Percentiles rank a stretch among this genome's conserved stretches.
phyloP scores from a whole-genome alignment of 2,888 invertebrate genomes.

The Drosophila pseudotakahashii region DNA sequence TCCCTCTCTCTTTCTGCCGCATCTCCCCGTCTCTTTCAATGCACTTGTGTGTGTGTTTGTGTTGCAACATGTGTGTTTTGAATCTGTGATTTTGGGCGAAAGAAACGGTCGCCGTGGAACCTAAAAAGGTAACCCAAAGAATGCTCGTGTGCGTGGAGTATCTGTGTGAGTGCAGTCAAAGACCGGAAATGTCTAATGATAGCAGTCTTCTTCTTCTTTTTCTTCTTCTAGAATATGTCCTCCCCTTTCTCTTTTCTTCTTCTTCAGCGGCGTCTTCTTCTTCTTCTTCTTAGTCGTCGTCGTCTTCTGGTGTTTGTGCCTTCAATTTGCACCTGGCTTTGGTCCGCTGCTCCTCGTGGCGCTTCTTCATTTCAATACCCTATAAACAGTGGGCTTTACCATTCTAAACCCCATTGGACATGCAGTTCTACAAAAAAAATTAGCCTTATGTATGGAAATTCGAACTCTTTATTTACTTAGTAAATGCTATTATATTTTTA shows the following conservation, averaged over 20 bases:
- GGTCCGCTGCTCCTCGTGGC: constrained; percentile 9
- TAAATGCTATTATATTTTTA: no score
- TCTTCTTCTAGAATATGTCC: constrained; percentile 21
- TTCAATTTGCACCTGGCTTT: constrained; percentile 48
- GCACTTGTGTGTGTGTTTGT: constrained; percentile 17
- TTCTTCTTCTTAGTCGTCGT: constrained; percentile 7
- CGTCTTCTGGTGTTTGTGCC: constrained; percentile 17
- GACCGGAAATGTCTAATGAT: constrained; percentile 68
- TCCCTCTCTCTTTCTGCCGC: not conserved
- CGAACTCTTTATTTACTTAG: no score
- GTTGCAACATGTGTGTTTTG: constrained; percentile 18
- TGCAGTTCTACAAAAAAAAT: no score
- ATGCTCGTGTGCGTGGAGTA: not conserved
- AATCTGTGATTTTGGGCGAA: constrained; percentile 1
- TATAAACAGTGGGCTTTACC: not conserved
- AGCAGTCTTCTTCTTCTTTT: constrained; percentile 25
- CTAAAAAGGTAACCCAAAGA: constrained; percentile 3
- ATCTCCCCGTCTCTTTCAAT: not conserved
- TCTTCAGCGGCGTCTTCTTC: not conserved
- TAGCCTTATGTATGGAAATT: no score
- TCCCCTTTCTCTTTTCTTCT: not conserved
- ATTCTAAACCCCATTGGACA: not conserved
- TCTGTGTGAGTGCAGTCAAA: constrained; percentile 39
- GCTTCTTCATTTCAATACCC: constrained; percentile 15
- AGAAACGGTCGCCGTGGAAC: not conserved